Evolutionary conservation across 2,113 vertebrate genomes (phyloP).

Genomic region (Larimichthys crocea): DNA sequence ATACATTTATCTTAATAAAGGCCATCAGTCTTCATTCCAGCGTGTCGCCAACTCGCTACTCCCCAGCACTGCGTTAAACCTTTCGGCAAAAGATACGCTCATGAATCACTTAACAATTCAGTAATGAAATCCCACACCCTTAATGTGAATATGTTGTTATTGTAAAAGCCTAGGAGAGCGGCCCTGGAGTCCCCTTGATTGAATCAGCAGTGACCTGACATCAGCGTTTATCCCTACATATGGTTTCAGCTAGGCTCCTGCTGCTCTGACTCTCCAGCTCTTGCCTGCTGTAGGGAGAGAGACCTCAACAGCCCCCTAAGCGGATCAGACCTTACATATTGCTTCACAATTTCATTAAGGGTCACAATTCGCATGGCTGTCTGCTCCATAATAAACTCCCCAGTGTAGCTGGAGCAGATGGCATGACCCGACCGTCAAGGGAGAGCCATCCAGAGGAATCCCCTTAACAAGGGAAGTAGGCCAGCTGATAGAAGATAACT

Average conservation of each 20-base stretch:
- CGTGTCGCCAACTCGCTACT: constrained; percentile 29
- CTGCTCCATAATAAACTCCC: constrained; percentile 63
- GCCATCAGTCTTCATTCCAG: constrained; percentile 57
- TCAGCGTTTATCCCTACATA: constrained; percentile 63
- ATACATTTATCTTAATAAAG: constrained; percentile 57
- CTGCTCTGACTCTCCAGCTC: constrained; percentile 35
- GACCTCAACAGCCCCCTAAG: constrained; percentile 53
- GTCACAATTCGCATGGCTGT: constrained; percentile 69
- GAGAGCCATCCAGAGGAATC: constrained; percentile 66
- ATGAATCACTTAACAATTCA: constrained; percentile 66
- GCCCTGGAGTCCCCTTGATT: constrained; percentile 49
- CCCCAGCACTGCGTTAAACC: constrained; percentile 8
- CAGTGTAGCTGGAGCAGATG: constrained; percentile 64
- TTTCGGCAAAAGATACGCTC: constrained; percentile 40
- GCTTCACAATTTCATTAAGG: constrained; percentile 77
- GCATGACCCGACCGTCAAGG: constrained; percentile 41
- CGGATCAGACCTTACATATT: constrained; percentile 70
- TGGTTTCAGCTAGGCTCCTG: constrained; percentile 34
- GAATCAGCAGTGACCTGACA: constrained; percentile 69
- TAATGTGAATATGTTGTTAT: constrained; percentile 65
- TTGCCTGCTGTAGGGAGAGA: constrained; percentile 27
- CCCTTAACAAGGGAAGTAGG: constrained; percentile 57
- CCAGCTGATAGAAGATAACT: constrained; percentile 33
- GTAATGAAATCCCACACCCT: constrained; percentile 66
- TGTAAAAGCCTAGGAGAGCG: constrained; percentile 57